Evolutionary conservation across 2,113 vertebrate genomes (phyloP), one percentile per base, ranked within the genome.

Genomic region (Microcebus lehilahytsara): DNA sequence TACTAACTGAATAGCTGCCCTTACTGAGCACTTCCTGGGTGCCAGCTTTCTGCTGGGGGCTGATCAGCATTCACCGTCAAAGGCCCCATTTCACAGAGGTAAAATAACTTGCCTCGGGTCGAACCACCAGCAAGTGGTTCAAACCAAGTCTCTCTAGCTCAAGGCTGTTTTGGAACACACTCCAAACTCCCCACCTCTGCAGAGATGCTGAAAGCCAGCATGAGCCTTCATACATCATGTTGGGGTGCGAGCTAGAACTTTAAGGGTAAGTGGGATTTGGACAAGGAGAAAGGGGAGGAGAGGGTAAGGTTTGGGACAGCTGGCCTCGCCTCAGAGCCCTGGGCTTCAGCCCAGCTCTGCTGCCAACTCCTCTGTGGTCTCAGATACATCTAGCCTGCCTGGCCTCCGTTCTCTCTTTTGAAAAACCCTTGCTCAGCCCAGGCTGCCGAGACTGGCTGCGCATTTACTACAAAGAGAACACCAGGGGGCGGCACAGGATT

Each of bases 401-500:
- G 53, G 22, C 37, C 25, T 67, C 80, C 34, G 2, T 10, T 83
- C 49, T 71, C 53, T 75, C 49, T 77, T 22, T 71, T 72, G 42
- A 77, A 77, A 77, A 77, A 42, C 74, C 74, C 42, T 77, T 9
- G 42, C 58, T 83, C 60, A 32, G 30, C 20, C 42, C 67, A 0
- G 4, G 27, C 75, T 32, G 9, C 66, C 53, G 5, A 56, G 58
- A 79, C 30, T 77, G 71, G 89, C 27, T 3, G 0, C 3, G 13
- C 66, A 46, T 71, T 95, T 75, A 53, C 11, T 4, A 62, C 53
- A 69, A 51, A 95, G 49, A 19, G 37, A 72, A 86, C 97, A 62
- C 95, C 93, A 98, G 97, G 66, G 96, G 97, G 97, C 97, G 1
- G 22, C 72, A 5, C 25, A 71, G 69, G 95, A 93, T 25, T 11